Evolutionary conservation across 2,888 invertebrate species (phyloP).

Genomic region (Sinelater perroti): DNA sequence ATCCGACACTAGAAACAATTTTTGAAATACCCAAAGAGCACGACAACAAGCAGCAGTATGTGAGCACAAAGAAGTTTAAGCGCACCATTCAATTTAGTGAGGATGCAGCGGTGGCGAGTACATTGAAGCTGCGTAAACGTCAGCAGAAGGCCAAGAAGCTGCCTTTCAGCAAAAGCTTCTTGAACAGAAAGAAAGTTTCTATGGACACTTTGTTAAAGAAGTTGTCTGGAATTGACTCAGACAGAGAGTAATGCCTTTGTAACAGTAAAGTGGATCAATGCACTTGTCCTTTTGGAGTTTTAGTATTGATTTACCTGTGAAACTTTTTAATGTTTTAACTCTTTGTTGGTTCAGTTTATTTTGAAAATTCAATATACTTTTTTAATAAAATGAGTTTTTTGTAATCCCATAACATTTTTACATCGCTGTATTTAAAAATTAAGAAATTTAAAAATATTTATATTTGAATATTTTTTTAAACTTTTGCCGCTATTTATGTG

Average conservation of each 20-base stretch:
- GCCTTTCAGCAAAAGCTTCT: slow-evolving; percentile 20
- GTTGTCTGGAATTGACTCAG: slow-evolving; percentile 20
- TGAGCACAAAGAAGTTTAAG: slow-evolving; percentile 20
- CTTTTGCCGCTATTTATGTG: too few relatives aligned
- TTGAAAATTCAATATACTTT: too few relatives aligned
- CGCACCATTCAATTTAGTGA: slow-evolving; percentile 20
- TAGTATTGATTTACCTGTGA: too few relatives aligned
- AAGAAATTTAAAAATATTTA: too few relatives aligned
- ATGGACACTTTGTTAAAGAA: slow-evolving; percentile 28
- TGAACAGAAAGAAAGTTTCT: slow-evolving; percentile 28
- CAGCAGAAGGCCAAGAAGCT: slow-evolving; percentile 23
- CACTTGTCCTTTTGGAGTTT: too few relatives aligned
- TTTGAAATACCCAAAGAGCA: slow-evolving; percentile 28
- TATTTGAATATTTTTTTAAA: too few relatives aligned
- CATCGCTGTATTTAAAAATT: too few relatives aligned
- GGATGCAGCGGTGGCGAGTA: slow-evolving; percentile 12
- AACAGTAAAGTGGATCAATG: too few relatives aligned
- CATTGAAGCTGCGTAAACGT: slow-evolving; percentile 26
- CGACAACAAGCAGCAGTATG: slow-evolving; percentile 11
- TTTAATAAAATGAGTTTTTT: too few relatives aligned
- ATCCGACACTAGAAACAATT: slow-evolving; percentile 28
- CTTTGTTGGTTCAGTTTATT: too few relatives aligned
- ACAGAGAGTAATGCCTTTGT: background rate
- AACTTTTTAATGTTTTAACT: too few relatives aligned
- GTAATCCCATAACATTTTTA: too few relatives aligned